Evolutionary conservation across 1,140 invertebrate species (phyloP), one percentile per base, ranked within the genome.

Genomic region (Mactra quadrangularis): DNA sequence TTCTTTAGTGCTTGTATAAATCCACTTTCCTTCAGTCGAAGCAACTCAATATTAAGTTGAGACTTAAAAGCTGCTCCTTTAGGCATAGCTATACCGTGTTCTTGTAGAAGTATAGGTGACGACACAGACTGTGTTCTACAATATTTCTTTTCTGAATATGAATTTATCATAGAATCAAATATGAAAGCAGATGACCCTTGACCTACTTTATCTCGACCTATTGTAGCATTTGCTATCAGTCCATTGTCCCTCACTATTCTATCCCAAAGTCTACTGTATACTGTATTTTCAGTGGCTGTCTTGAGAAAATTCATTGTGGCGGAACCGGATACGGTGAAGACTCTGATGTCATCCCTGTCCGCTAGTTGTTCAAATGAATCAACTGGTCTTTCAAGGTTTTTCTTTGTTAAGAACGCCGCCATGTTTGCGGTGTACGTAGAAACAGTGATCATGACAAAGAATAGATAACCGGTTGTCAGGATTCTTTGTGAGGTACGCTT

Each of bases 341-440:
- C 83, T 38, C 84, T 60, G 17, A 89, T 86, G 35, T 87, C 85
- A 22, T 84, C 72, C 35, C 86, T 81, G 9, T 88, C 70, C 17
- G 86, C 82, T 7, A 92, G 70, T 33, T 89, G 86, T 75, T 91
- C 90, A 29, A 91, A 87, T n/a, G 89, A 87, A 22, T 89, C 83
- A 27, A 92, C 83, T 4, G 90, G 88, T 19, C 89, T 75, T 60
- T 87, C 88, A 35, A 91, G 68, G 77, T 89, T 89, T 81, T 88
- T 89, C 25, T 88, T 91, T 22, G 92, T 92, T 35, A 92, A 79
- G 72, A 92, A 92, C 52, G 91, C 91, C 0, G 91, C 92, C 88
- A 92, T 89, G 78, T 92, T 92, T 31, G 91, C 92, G 4, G 92
- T 92, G 50, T 92, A 92, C 3, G 89, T 91, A 11, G 89, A 90